These are phyloP conservation scores for Ichneumoninae sp. DNA, from an alignment of 2,888 invertebrate species.

Conservation along the genomic window DNA sequence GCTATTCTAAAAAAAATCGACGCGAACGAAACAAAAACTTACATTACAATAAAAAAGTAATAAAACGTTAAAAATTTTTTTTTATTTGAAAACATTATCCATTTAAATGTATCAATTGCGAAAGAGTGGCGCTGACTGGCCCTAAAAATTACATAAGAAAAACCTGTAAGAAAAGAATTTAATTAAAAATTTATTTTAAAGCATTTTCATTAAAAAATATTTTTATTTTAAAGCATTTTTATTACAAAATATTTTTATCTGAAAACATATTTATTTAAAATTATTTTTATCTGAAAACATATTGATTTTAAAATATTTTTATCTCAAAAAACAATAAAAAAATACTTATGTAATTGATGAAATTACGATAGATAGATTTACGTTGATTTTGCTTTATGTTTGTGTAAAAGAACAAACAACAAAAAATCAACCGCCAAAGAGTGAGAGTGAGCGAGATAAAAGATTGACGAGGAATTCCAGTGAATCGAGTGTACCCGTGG, in stretches of 20 bases:
- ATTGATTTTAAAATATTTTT: too few species aligned
- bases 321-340: neutral
- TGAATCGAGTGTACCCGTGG: slow-evolving; percentile 10
- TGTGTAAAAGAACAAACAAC: neutral
- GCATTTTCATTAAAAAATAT: too few species aligned
- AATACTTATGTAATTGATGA: neutral
- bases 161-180: neutral
- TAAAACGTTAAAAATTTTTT: slow-evolving; percentile 23
- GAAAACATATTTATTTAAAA: neutral
- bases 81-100: neutral
- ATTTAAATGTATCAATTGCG: neutral
- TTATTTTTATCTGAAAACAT: too few species aligned
- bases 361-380: neutral
- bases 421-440: slow-evolving; percentile 18
- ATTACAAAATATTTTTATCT: too few species aligned
- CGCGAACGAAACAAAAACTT: neutral
- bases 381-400: neutral
- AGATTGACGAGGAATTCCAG: neutral
- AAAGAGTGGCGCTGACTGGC: neutral
- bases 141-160: neutral
- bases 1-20: neutral
- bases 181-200: neutral
- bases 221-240: too few species aligned
- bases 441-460: neutral
- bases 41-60: neutral